These are phyloP conservation scores for Orthonyx spaldingii DNA, from an alignment of 2,113 vertebrate genomes.

Conservation along the genomic window DNA sequence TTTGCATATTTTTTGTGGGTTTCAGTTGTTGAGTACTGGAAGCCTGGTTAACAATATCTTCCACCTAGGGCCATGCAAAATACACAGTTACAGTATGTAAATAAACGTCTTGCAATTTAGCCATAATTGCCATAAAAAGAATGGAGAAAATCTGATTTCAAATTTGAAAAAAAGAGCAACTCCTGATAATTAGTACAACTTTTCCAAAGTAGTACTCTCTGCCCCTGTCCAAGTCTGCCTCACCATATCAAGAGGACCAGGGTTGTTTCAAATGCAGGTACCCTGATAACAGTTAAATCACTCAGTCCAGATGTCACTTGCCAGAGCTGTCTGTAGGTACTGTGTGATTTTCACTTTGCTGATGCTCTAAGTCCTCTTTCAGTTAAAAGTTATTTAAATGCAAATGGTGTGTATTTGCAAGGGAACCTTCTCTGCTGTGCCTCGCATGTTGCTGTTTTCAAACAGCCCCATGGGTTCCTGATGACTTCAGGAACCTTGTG, in stretches of 20 bases:
- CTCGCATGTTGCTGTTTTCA: not conserved
- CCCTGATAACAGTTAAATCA: not conserved
- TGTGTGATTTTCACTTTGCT: not conserved
- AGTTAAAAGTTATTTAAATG: not conserved
- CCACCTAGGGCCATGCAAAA: not conserved
- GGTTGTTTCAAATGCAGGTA: not conserved
- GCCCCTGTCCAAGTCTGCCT: not conserved
- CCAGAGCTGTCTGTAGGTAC: not conserved
- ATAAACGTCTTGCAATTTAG: not conserved
- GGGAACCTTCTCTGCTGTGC: not conserved
- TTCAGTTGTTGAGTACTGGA: not conserved
- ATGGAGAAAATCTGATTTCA: not conserved
- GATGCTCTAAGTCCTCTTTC: not conserved
- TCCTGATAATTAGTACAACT: not conserved
- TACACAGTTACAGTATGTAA: not conserved
- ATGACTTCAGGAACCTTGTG: not conserved
- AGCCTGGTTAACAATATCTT: not conserved
- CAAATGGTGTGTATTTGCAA: not conserved
- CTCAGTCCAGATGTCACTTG: not conserved
- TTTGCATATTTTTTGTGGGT: not conserved
- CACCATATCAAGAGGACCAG: not conserved
- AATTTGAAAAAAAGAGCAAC: not conserved
- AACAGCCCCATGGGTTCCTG: not conserved
- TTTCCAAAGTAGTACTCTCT: not conserved
- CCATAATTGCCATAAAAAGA: not conserved